phyloP scores from a whole-genome alignment of 1,140 invertebrate species.

The Drosophila teissieri region DNA sequence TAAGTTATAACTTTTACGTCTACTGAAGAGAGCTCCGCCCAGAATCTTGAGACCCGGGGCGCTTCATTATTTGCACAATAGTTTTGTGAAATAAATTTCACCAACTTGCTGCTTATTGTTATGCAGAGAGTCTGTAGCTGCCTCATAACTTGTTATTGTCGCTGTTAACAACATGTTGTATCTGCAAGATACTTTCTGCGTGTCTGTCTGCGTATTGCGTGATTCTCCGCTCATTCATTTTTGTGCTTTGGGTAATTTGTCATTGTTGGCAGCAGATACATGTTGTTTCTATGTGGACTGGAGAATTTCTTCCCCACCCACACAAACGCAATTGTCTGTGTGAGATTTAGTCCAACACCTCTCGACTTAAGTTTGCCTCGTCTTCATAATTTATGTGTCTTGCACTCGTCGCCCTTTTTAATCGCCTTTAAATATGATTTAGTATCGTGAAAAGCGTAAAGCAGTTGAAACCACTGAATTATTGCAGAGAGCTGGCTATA shows the following conservation, averaged over 20 bases:
- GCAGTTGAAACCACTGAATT: conserved; percentile 44
- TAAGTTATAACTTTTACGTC: conserved; percentile 59
- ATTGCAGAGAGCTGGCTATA: conserved; percentile 18
- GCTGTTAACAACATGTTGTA: conserved; percentile 79
- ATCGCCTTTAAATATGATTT: conserved; percentile 71
- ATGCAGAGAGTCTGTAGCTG: conserved; percentile 49
- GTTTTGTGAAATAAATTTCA: conserved; percentile 74
- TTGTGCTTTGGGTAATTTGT: conserved; percentile 64
- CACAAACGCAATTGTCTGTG: background rate
- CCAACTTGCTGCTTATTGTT: conserved; percentile 75
- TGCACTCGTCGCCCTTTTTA: conserved; percentile 48
- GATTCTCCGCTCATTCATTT: conserved; percentile 32
- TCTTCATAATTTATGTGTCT: conserved; percentile 64
- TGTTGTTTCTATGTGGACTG: background rate
- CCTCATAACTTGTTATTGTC: conserved; percentile 79
- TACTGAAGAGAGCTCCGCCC: background rate
- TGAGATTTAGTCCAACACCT: conserved; percentile 20
- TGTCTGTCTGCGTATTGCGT: conserved; percentile 23
- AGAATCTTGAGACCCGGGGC: conserved; percentile 21
- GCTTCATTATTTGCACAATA: conserved; percentile 71
- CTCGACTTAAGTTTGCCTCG: conserved; percentile 14
- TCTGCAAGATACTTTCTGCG: conserved; percentile 66
- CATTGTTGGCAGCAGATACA: conserved; percentile 50
- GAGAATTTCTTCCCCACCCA: background rate
- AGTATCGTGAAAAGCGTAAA: conserved; percentile 33